These are phyloP conservation scores for Aromia moschata DNA, from an alignment of 2,888 invertebrate species.

Conservation along the genomic window DNA sequence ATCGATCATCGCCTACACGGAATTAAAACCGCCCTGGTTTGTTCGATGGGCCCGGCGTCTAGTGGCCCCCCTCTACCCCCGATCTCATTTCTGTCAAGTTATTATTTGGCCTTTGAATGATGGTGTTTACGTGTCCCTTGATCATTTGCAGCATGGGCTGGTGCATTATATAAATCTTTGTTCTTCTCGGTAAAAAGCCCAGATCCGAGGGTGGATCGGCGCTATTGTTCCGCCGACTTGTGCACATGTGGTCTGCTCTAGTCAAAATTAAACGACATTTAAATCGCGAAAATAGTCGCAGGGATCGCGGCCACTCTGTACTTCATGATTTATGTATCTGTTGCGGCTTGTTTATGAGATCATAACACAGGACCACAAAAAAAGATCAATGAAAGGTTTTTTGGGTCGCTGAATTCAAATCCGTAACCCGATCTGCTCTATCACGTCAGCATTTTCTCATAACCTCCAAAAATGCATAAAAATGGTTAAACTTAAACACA, in stretches of 20 bases:
- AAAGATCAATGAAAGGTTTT: too few relatives aligned
- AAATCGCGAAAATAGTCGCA: slow-evolving; percentile 32
- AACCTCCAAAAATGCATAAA: too few relatives aligned
- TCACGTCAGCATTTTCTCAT: too few relatives aligned
- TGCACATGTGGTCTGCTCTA: slow-evolving; percentile 46
- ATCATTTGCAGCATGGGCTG: slow-evolving; percentile 57
- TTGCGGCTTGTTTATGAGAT: too few relatives aligned
- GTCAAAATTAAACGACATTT: slow-evolving; percentile 39
- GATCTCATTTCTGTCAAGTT: slow-evolving; percentile 38
- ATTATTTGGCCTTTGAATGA: slow-evolving; percentile 46
- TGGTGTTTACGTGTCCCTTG: slow-evolving; percentile 55
- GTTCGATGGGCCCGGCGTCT: neutral
- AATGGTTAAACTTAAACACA: too few relatives aligned
- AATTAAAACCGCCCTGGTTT: neutral
- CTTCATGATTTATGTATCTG: too few relatives aligned
- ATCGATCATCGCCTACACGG: neutral
- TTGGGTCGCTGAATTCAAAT: too few relatives aligned
- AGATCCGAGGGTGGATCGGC: slow-evolving; percentile 38
- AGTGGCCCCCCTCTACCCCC: slow-evolving; percentile 9
- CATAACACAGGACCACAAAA: too few relatives aligned
- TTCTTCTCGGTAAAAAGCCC: slow-evolving; percentile 47
- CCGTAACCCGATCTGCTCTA: too few relatives aligned
- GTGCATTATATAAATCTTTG: slow-evolving; percentile 47
- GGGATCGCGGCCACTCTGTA: too few relatives aligned
- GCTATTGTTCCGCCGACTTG: slow-evolving; percentile 40